Evolutionary conservation across 2,888 invertebrate species (phyloP).

Genomic region (Eretmocerus hayati): DNA sequence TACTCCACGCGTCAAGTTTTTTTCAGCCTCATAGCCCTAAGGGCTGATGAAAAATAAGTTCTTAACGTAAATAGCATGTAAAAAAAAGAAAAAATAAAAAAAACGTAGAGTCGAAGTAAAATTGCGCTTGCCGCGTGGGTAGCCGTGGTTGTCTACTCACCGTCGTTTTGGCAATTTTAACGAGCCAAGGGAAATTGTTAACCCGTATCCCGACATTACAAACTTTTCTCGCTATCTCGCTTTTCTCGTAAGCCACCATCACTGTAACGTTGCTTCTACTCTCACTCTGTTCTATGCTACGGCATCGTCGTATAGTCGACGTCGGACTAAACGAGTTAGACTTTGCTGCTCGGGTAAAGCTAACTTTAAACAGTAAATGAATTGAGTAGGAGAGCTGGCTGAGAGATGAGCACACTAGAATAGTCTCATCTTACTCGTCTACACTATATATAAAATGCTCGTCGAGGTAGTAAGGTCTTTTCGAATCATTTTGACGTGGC

Average conservation of each 20-base stretch:
- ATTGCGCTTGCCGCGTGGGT: neutral
- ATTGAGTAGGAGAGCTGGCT: slow-evolving; percentile 19
- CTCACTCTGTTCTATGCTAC: neutral
- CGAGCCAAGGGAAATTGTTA: slow-evolving; percentile 21
- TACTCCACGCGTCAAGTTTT: neutral
- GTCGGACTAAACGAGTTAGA: slow-evolving; percentile 25
- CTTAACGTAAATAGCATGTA: no score
- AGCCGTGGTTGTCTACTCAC: no score
- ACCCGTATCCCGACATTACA: slow-evolving; percentile 21
- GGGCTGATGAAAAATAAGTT: slow-evolving; percentile 1
- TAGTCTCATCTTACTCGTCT: neutral
- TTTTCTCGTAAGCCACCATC: slow-evolving; percentile 8
- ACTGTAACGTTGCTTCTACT: no score
- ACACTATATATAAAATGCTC: no score
- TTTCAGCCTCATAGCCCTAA: neutral
- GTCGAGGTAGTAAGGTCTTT: no score
- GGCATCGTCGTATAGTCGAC: slow-evolving; percentile 9
- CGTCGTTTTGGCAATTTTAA: slow-evolving; percentile 21
- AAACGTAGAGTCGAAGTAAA: no score
- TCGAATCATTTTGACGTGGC: slow-evolving; percentile 16
- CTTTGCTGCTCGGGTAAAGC: slow-evolving; percentile 19
- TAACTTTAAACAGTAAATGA: slow-evolving; percentile 27
- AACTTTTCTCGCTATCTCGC: slow-evolving; percentile 17
- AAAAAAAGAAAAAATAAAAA: no score
- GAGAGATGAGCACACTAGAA: slow-evolving; percentile 7